Evolutionary conservation across 2,113 vertebrate genomes (phyloP).

Genomic region (Leptobrachium leishanense): DNA sequence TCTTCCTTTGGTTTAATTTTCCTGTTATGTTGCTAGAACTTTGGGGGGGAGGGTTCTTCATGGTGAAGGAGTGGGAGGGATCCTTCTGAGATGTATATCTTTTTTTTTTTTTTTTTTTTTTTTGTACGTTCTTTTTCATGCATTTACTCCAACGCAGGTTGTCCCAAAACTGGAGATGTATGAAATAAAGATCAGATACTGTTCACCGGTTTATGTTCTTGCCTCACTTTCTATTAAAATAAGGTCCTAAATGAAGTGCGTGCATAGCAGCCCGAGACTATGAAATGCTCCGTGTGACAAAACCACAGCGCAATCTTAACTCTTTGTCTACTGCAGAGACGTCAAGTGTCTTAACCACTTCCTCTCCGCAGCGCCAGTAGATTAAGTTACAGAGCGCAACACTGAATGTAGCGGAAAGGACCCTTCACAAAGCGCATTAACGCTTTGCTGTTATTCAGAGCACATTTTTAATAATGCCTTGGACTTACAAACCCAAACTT

Average conservation of each 20-base stretch:
- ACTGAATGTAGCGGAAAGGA: slow-evolving; percentile 18
- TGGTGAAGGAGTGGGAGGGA: background rate
- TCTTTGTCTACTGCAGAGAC: slow-evolving; percentile 19
- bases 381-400: slow-evolving; percentile 23
- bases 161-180: too few species aligned
- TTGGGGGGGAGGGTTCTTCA: slow-evolving; percentile 35
- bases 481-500: background rate
- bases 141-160: background rate
- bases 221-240: too few species aligned
- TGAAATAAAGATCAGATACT: too few species aligned
- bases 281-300: too few species aligned
- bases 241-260: too few species aligned
- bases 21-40: slow-evolving; percentile 45
- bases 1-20: slow-evolving; percentile 48
- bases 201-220: too few species aligned
- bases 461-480: background rate
- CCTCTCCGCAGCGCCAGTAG: slow-evolving; percentile 8
- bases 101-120: background rate
- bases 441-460: slow-evolving; percentile 14
- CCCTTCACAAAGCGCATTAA: background rate
- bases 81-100: background rate
- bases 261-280: too few species aligned
- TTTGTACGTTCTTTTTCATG: background rate
- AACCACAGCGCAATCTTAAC: slow-evolving; percentile 1
- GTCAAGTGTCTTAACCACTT: slow-evolving; percentile 16